These are phyloP conservation scores for Lithophane socia DNA, from an alignment of 2,888 invertebrate species.

Conservation along the genomic window DNA sequence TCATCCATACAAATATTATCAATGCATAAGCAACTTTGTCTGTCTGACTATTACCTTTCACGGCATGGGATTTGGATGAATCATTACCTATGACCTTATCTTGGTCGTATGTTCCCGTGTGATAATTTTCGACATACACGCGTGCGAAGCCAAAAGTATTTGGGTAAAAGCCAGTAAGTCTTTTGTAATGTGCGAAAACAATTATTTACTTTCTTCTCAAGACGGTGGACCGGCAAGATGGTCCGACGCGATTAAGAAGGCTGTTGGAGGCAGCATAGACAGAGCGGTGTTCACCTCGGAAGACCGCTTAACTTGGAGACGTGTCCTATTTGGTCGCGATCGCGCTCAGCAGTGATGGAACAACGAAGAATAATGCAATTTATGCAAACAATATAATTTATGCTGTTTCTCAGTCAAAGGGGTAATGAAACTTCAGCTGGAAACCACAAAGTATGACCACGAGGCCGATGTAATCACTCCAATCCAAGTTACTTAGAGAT, in stretches of 20 bases:
- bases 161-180: background rate
- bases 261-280: background rate
- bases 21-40: background rate
- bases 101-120: background rate
- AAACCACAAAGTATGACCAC: constrained; percentile 9
- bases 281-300: too few relatives aligned
- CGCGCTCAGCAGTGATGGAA: too few relatives aligned
- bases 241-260: background rate
- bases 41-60: background rate
- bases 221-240: background rate
- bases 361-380: background rate
- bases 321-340: background rate
- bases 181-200: background rate
- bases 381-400: background rate
- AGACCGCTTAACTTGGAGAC: background rate
- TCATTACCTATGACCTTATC: background rate
- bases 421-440: background rate
- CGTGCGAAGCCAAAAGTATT: too few relatives aligned
- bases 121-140: background rate
- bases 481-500: constrained; percentile 10
- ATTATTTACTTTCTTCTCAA: background rate
- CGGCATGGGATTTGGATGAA: background rate
- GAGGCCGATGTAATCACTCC: background rate
- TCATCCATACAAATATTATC: background rate
- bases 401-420: background rate